Percentiles rank a stretch among this genome's conserved stretches.
Conservation (phyloP, 2,888 invertebrate genomes). For the Euzophera pinguis region DNA sequence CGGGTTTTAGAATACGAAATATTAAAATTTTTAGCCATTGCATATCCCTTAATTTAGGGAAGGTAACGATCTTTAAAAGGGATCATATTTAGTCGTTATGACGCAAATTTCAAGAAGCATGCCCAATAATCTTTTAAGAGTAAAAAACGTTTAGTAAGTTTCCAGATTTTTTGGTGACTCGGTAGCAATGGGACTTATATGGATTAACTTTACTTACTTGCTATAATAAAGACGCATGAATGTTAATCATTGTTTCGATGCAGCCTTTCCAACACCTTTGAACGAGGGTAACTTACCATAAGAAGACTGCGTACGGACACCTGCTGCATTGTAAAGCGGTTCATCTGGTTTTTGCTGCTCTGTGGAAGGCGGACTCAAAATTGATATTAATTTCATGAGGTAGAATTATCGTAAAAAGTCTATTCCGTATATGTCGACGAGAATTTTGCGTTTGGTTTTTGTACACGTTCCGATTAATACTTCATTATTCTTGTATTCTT, state of each 20-base stretch:
- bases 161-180: neutral
- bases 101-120: no score
- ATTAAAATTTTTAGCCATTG: no score
- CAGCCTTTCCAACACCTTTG: constrained; percentile 8
- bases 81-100: no score
- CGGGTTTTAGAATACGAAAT: no score
- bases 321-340: constrained; percentile 8
- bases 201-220: neutral
- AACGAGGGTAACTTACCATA: constrained; percentile 9
- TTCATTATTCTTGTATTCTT: constrained; percentile 11
- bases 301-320: neutral
- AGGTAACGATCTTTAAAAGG: no score
- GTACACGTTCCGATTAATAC: constrained; percentile 12
- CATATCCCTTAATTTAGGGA: no score
- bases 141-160: neutral
- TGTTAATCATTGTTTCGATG: constrained; percentile 5
- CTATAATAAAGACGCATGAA: constrained; percentile 12
- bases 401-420: constrained; percentile 48
- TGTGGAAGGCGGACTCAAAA: constrained; percentile 47
- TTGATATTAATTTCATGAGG: constrained; percentile 70
- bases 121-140: no score
- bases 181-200: neutral
- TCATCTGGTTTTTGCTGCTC: constrained; percentile 25
- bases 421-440: constrained; percentile 14
- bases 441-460: constrained; percentile 12